A percentile compares a stretch with the other conserved stretches of the same genome.
Evolutionary conservation across 2,888 invertebrate species (phyloP).

Genomic region (Pseudococcus viburni): DNA sequence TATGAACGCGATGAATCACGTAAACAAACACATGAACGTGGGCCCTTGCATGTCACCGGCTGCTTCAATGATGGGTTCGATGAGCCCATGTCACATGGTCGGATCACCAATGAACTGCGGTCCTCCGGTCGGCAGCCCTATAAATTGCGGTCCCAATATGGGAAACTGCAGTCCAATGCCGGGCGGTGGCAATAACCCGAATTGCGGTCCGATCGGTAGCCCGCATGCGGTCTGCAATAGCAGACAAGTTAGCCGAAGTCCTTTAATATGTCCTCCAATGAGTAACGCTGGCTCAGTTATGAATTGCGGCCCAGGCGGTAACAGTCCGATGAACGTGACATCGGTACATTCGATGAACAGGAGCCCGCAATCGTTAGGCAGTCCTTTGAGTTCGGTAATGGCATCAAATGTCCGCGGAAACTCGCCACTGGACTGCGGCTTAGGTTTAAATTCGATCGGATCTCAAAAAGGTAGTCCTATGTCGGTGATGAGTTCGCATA

Average conservation of each 20-base stretch:
- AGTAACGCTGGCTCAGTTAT: slow-evolving; percentile 68
- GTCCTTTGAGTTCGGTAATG: slow-evolving; percentile 68
- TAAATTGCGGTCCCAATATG: slow-evolving; percentile 76
- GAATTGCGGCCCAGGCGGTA: slow-evolving; percentile 75
- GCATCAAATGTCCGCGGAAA: slow-evolving; percentile 71
- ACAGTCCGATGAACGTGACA: slow-evolving; percentile 81
- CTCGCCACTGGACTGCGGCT: slow-evolving; percentile 72
- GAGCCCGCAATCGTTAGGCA: slow-evolving; percentile 69
- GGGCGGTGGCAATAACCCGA: slow-evolving; percentile 70
- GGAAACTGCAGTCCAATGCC: slow-evolving; percentile 73
- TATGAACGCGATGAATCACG: slow-evolving; percentile 70
- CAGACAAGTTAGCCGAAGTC: slow-evolving; percentile 68
- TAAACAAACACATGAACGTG: slow-evolving; percentile 61
- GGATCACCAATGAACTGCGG: slow-evolving; percentile 74
- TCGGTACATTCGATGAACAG: slow-evolving; percentile 72
- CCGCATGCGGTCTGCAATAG: slow-evolving; percentile 63
- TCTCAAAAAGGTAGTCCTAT: slow-evolving; percentile 71
- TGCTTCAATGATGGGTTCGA: slow-evolving; percentile 70
- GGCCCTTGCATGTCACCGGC: slow-evolving; percentile 65
- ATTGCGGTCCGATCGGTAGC: slow-evolving; percentile 73
- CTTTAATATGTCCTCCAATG: slow-evolving; percentile 69
- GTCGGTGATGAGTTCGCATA: slow-evolving; percentile 66
- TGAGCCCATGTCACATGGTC: slow-evolving; percentile 76
- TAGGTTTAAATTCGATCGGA: slow-evolving; percentile 70
- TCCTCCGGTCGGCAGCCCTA: slow-evolving; percentile 80